Evolutionary conservation across 2,888 invertebrate species (phyloP), one percentile per base, ranked within the genome.

Genomic region (Aphodius sticticus): DNA sequence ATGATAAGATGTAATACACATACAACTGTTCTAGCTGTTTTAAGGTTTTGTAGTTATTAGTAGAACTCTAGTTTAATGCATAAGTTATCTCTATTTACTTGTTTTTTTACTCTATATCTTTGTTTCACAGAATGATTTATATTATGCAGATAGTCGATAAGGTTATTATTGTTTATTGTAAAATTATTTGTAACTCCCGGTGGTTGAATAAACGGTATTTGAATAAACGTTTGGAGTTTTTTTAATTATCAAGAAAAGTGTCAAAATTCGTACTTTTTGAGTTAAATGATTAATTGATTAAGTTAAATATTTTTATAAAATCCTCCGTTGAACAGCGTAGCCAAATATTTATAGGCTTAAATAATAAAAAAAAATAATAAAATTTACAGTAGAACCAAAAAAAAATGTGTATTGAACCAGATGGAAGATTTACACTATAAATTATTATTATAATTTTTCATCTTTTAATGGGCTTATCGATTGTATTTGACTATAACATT

Each of bases 1-100:
- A 76, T 76, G 77, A 77, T 74, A 71, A 76, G 70, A 85, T 82
- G 86, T 86, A 87, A 87, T 87, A 87, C 86, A 87, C 88, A 88
- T 87, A 86, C 88, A 88, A 88, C 88, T 88, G 88, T 86, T 86
- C 86, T 53, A 53, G 53, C 53, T 82, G 76, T 78, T 76, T 76
- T 78, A 70, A 3, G 74, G 36, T 36, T 78, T 78, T 6, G 15
- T 69, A 70, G 16, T 16, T 71, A 15, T 16, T 37, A 70, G 26
- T 15, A 14, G 26, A 26, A 26, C 26, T 53, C 12, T 53, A 53
- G 53, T 74, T n/a, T 74, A 26, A 16, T 12, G 6, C 35, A 26
- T 26, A 74, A n/a, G 74, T 74, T 26, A 5, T 26, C 26, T 26
- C n/a, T 26, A 36, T 74, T 16, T 74, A 16, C n/a, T 26, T 70